Evolutionary conservation across 2,797 vertebrate species (phyloP).

Genomic region (Paedocypris micromegethes): DNA sequence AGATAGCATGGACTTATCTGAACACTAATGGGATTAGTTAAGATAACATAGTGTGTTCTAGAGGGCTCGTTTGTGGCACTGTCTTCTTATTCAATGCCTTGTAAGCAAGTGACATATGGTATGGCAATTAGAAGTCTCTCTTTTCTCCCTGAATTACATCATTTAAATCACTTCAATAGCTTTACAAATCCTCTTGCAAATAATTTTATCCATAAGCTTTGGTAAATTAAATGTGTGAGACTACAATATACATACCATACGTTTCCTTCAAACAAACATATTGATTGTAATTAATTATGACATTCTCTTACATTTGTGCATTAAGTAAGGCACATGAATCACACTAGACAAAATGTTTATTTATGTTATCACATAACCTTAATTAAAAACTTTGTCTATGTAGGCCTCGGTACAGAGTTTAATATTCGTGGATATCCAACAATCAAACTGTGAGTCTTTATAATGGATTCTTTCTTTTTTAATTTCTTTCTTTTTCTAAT

Average conservation of each 20-base stretch:
- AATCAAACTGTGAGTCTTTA: slow-evolving; percentile 84
- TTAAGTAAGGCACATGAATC: no score
- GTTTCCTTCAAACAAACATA: no score
- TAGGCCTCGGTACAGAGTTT: slow-evolving; percentile 87
- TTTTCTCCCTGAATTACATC: slow-evolving; percentile 16
- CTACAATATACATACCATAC: no score
- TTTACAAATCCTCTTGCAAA: slow-evolving; percentile 11
- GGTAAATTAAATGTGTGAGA: neutral
- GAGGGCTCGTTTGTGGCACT: slow-evolving; percentile 19
- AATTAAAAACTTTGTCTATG: slow-evolving; percentile 42
- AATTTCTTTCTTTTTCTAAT: no score
- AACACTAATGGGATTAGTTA: slow-evolving; percentile 43
- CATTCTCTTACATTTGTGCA: no score
- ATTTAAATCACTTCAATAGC: slow-evolving; percentile 3
- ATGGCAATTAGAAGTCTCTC: slow-evolving; percentile 18
- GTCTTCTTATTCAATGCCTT: slow-evolving; percentile 19
- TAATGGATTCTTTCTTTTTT: no score
- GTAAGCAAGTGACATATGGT: slow-evolving; percentile 38
- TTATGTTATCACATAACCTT: neutral
- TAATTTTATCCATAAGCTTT: slow-evolving; percentile 10
- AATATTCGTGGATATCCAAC: slow-evolving; percentile 84
- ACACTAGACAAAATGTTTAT: no score
- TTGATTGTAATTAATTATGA: no score
- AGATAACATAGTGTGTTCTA: slow-evolving; percentile 17
- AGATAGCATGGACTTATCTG: slow-evolving; percentile 25